Evolutionary conservation across 2,797 vertebrate genomes (phyloP).

Genomic region (Catharus ustulatus): DNA sequence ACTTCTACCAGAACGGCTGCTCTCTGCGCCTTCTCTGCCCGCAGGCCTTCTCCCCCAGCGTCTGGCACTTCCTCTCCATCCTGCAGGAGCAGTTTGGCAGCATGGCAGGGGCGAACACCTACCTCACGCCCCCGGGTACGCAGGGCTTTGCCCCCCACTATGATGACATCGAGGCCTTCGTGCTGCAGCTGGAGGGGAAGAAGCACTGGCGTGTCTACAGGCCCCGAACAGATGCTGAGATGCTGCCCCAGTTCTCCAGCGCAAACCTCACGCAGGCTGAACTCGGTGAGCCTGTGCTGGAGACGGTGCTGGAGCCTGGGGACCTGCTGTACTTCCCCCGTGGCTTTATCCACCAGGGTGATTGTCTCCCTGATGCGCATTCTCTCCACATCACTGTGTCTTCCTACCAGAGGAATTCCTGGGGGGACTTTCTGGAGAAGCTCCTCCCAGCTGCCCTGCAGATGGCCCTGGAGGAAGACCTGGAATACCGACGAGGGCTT

Average conservation of each 20-base stretch:
- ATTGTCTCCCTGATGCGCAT: slow-evolving; percentile 87
- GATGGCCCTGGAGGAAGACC: slow-evolving; percentile 90
- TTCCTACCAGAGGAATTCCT: slow-evolving; percentile 93
- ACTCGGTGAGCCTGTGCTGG: slow-evolving; percentile 87
- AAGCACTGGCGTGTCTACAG: slow-evolving; percentile 94
- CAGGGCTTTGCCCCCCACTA: slow-evolving; percentile 98
- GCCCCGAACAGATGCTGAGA: slow-evolving; percentile 77
- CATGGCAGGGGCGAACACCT: slow-evolving; percentile 94
- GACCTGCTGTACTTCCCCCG: slow-evolving; percentile 95
- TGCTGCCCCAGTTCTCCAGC: slow-evolving; percentile 74
- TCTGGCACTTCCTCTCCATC: slow-evolving; percentile 91
- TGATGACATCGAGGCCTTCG: slow-evolving; percentile 96
- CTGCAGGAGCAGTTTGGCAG: slow-evolving; percentile 94
- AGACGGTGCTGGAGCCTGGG: slow-evolving; percentile 90
- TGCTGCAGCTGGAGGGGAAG: slow-evolving; percentile 94
- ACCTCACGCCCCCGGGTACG: slow-evolving; percentile 90
- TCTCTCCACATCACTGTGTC: slow-evolving; percentile 95
- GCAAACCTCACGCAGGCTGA: slow-evolving; percentile 85
- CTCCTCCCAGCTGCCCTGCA: slow-evolving; percentile 89
- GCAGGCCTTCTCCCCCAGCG: slow-evolving; percentile 87
- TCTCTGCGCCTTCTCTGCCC: slow-evolving; percentile 93
- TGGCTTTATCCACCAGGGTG: slow-evolving; percentile 93
- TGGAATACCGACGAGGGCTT: slow-evolving; percentile 90
- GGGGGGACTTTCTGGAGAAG: slow-evolving; percentile 91
- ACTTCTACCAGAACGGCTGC: slow-evolving; percentile 92